Conservation (phyloP, 64 coral and sea anemone genomes). For the Actinia equina region DNA sequence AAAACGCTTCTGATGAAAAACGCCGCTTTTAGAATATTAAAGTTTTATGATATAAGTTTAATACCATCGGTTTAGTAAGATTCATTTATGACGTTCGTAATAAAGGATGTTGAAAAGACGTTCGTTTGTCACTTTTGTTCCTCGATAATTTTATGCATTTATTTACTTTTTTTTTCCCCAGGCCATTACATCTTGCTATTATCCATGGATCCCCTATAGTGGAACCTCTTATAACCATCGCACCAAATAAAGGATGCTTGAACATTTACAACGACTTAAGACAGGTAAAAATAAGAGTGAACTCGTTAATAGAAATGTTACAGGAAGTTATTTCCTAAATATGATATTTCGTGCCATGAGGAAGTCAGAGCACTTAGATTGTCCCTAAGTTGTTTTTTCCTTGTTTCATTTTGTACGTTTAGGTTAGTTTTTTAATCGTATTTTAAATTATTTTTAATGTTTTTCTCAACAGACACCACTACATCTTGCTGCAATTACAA, state of each 20-base stretch:
- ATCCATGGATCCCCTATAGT: constrained; percentile 41
- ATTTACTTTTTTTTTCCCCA: constrained; percentile 21
- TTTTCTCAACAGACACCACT: constrained; percentile 34
- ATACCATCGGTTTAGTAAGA: too few relatives aligned
- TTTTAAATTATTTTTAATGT: neutral
- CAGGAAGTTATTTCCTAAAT: neutral
- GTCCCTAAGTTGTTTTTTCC: neutral
- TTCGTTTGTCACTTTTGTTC: neutral
- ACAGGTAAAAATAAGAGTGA: constrained; percentile 47
- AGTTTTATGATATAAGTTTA: neutral
- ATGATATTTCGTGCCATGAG: neutral
- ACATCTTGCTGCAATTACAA: constrained; percentile 55
- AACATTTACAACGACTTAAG: constrained; percentile 67
- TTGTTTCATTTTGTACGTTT: neutral
- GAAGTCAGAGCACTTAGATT: neutral
- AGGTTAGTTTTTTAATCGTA: neutral
- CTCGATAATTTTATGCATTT: neutral
- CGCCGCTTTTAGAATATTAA: neutral
- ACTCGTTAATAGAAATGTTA: neutral
- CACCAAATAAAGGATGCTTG: constrained; percentile 54
- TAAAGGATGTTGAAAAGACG: neutral
- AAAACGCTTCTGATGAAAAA: neutral
- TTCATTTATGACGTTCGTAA: neutral
- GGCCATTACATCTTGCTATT: constrained; percentile 71
- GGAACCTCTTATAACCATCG: constrained; percentile 44